Evolutionary conservation across 2,113 vertebrate species (phyloP).

Genomic region (Callospermophilus lateralis): DNA sequence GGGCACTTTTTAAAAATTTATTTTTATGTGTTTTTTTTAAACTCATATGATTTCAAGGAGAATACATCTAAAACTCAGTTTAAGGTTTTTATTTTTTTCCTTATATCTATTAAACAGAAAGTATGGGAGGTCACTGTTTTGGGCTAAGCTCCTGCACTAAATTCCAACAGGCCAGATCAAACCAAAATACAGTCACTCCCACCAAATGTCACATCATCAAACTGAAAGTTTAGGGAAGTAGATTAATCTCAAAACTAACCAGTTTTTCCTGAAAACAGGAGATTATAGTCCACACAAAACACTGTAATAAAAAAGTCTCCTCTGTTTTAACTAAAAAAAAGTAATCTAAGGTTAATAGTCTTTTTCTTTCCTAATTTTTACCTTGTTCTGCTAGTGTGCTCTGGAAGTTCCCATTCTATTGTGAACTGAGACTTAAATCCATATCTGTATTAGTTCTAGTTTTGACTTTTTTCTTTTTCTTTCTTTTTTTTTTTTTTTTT

Average conservation of each 20-base stretch:
- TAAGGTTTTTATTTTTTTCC: background rate
- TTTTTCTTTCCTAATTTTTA: no score
- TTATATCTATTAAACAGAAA: background rate
- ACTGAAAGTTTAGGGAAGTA: background rate
- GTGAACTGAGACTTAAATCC: background rate
- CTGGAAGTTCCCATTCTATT: no score
- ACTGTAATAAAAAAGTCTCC: background rate
- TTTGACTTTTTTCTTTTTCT: background rate
- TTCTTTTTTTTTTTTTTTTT: no score
- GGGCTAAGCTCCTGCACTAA: background rate
- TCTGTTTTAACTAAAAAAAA: background rate
- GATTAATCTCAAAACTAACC: background rate
- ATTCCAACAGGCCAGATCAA: background rate
- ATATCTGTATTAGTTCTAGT: background rate
- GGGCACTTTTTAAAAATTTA: background rate
- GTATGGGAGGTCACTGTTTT: background rate
- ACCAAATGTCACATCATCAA: background rate
- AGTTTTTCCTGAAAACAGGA: background rate
- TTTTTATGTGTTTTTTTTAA: background rate
- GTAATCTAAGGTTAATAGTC: background rate
- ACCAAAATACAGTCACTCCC: background rate
- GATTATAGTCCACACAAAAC: background rate
- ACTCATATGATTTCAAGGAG: constrained; percentile 24
- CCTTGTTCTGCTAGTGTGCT: background rate
- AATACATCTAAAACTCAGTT: background rate